Evolutionary conservation across 2,797 vertebrate species (phyloP), one percentile per base, ranked within the genome.

Genomic region (Eupleurogrammus muticus): DNA sequence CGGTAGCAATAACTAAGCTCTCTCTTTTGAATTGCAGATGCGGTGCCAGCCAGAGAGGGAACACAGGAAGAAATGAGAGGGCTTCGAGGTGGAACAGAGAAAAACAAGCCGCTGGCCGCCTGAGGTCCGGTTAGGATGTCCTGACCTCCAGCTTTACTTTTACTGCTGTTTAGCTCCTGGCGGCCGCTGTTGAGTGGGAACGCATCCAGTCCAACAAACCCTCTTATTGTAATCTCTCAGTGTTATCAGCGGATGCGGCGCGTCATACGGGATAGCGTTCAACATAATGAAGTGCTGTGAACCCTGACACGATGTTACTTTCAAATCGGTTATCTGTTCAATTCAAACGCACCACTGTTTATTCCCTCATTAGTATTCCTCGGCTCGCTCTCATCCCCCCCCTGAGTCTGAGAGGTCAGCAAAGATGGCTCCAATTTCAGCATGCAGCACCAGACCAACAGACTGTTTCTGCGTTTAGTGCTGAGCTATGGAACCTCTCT

Each of bases 291-390:
- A 66, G 21, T 16, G 0, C 14, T 4, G 6, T 56, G 5, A 76
- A 48, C 70, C 68, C 76, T 75, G 70, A 64, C 54, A 66, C 61
- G 70, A 66, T 54, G 24, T 38, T 75, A 47, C 70, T 78, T 61
- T 63, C 19, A 63, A 47, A 62, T 65, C 59, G 19, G 62, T 63
- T 72, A 47, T 76, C 44, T 60, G 79, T 88, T 87, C 74, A 70
- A 68, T 70, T 83, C 49, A 75, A 77, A 77, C 73, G 66, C 46
- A 65, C 46, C 52, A 77, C 46, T 70, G 52, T 75, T 81, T 71
- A 82, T 84, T 76, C 57, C 66, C 77, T 89, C 72, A 89, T 90
- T 79, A 75, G 66, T 76, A 90, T 89, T 80, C 80, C 21, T 61
- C 54, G 62, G 73, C 53, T 42, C 32, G 66, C 51, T 28, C 36